Evolutionary conservation across 1,140 invertebrate species (phyloP).

Genomic region (Drosophila jambulina): DNA sequence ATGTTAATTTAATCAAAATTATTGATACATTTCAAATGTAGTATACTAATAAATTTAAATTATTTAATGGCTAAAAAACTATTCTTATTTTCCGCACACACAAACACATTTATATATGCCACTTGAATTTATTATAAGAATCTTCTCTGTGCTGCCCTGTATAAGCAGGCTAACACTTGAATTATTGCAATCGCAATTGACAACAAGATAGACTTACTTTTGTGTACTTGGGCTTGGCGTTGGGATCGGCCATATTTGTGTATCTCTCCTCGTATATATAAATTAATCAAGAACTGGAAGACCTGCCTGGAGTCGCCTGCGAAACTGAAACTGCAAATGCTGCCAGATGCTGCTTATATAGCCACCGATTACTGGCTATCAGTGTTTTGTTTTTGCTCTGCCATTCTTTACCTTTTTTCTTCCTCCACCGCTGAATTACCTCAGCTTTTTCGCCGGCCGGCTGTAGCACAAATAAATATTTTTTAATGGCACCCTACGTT

Average conservation of each 20-base stretch:
- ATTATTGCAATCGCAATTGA: slow-evolving; percentile 11
- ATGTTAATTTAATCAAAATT: neutral
- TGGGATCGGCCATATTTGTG: slow-evolving; percentile 77
- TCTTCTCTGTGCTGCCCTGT: neutral
- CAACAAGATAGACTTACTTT: slow-evolving; percentile 66
- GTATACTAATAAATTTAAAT: neutral
- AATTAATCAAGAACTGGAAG: slow-evolving; percentile 10
- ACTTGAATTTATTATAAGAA: neutral
- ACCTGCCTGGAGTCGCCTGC: slow-evolving; percentile 29
- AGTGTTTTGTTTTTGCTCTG: slow-evolving; percentile 32
- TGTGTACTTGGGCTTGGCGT: slow-evolving; percentile 75
- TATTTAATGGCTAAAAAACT: no score
- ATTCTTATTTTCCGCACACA: neutral
- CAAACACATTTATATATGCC: neutral
- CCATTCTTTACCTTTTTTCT: slow-evolving; percentile 30
- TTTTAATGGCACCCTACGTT: slow-evolving; percentile 21
- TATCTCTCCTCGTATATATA: slow-evolving; percentile 1
- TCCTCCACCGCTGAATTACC: slow-evolving; percentile 22
- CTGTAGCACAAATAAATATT: slow-evolving; percentile 11
- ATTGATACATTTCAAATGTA: neutral
- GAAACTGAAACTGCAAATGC: slow-evolving; percentile 53
- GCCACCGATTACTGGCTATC: slow-evolving; percentile 47
- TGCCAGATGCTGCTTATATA: slow-evolving; percentile 58
- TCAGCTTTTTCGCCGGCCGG: slow-evolving; percentile 56
- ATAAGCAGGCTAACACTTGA: neutral